phyloP scores from a whole-genome alignment of 2,888 invertebrate genomes.

The Eremobia ochroleuca region DNA sequence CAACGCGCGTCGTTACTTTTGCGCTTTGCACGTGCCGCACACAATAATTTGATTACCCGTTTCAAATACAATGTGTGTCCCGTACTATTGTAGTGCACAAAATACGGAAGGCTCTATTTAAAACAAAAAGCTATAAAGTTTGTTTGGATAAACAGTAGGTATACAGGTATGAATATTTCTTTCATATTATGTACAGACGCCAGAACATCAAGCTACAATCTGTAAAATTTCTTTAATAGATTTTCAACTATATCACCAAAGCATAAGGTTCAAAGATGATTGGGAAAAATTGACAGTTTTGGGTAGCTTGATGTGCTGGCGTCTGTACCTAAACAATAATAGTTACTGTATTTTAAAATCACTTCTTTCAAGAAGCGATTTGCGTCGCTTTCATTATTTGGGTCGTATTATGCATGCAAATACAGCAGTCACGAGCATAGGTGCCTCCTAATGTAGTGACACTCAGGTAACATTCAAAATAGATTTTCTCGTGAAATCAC shows the following conservation, averaged over 20 bases:
- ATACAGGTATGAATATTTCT: neutral
- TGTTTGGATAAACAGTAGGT: neutral
- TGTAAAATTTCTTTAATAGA: no score
- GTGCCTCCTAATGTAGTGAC: neutral
- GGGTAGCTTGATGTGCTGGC: no score
- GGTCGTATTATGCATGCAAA: neutral
- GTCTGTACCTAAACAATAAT: neutral
- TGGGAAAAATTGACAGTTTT: no score
- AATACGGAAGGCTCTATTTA: neutral
- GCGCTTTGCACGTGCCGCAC: conserved; percentile 1
- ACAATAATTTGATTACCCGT: conserved; percentile 40
- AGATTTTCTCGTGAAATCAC: neutral
- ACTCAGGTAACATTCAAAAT: neutral
- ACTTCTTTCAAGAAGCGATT: neutral
- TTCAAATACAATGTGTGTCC: conserved; percentile 24
- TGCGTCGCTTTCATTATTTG: neutral
- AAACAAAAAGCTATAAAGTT: neutral
- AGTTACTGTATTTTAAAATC: neutral
- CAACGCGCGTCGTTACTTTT: conserved; percentile 24
- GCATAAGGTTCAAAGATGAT: no score
- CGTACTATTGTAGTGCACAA: neutral
- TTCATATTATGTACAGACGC: no score
- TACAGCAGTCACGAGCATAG: neutral
- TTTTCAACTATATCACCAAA: no score
- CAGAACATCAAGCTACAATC: no score